Conservation (phyloP, 2,888 invertebrate species). For the Eristalinus aeneus region DNA sequence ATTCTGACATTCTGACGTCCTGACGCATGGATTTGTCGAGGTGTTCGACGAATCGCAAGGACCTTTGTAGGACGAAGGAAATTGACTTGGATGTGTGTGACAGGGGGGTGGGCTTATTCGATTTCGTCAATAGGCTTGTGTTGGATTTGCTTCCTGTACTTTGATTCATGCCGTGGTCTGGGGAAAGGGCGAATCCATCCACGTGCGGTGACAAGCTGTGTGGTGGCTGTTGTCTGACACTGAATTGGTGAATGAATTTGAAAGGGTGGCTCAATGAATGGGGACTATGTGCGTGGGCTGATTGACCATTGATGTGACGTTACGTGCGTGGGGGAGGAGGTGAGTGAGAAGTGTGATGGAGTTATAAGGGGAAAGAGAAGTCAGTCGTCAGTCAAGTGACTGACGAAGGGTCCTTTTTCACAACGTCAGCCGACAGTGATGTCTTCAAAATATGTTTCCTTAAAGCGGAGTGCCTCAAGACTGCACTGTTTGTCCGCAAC, state of each 20-base stretch:
- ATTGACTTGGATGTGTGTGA: slow-evolving; percentile 5
- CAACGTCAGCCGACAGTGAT: no score
- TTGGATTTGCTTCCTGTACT: background rate
- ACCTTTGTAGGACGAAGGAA: slow-evolving; percentile 8
- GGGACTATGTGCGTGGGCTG: background rate
- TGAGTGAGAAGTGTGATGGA: no score
- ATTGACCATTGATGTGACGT: background rate
- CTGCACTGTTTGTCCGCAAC: no score
- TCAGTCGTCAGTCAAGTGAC: no score
- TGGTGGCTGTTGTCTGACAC: background rate
- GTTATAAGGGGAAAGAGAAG: no score
- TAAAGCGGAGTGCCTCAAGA: no score
- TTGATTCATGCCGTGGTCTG: background rate
- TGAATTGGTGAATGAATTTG: background rate
- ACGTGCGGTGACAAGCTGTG: background rate
- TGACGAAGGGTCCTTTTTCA: no score
- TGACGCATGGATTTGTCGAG: background rate
- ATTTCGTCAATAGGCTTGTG: slow-evolving; percentile 19
- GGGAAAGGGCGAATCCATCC: background rate
- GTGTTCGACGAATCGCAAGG: background rate
- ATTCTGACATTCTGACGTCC: slow-evolving; percentile 74
- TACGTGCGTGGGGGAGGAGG: no score
- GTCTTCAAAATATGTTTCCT: no score
- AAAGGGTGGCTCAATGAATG: background rate
- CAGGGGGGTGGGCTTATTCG: background rate